These are phyloP conservation scores for Heloderma charlesbogerti DNA, from an alignment of 2,113 vertebrate species.

Conservation along the genomic window DNA sequence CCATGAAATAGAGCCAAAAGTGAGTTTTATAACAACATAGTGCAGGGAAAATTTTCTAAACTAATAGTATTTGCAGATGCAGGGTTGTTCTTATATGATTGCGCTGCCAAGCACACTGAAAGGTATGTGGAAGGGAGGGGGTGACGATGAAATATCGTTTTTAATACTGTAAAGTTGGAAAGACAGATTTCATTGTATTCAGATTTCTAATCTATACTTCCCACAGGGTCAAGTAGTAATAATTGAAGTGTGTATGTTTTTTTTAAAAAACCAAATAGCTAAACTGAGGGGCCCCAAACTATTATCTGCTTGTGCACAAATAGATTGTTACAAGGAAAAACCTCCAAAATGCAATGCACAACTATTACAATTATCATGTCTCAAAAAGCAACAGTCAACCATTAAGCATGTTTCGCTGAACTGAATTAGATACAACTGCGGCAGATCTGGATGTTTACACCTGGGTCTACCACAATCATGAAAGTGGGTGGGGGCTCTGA, in stretches of 20 bases:
- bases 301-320: not conserved
- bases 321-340: not conserved
- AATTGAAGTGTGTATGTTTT: not conserved
- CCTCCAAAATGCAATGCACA: not conserved
- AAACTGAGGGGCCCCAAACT: not conserved
- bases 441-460: not conserved
- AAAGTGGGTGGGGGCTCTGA: not conserved
- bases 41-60: slow-evolving; percentile 6
- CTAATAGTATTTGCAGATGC: slow-evolving; percentile 36
- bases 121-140: slow-evolving; percentile 22
- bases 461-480: not conserved
- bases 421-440: not conserved
- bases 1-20: slow-evolving; percentile 3
- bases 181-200: slow-evolving; percentile 16
- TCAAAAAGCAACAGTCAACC: not conserved
- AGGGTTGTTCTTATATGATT: slow-evolving; percentile 5
- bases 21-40: slow-evolving; percentile 31
- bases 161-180: slow-evolving; percentile 12
- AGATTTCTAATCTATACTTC: not conserved
- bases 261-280: not conserved
- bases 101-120: slow-evolving; percentile 9
- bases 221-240: not conserved
- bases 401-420: not conserved
- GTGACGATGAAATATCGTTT: slow-evolving; percentile 26
- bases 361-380: not conserved